A percentile compares a stretch with the other conserved stretches of the same genome.
Conservation (phyloP, 1,140 invertebrate genomes). For the Diabrotica undecimpunctata region DNA sequence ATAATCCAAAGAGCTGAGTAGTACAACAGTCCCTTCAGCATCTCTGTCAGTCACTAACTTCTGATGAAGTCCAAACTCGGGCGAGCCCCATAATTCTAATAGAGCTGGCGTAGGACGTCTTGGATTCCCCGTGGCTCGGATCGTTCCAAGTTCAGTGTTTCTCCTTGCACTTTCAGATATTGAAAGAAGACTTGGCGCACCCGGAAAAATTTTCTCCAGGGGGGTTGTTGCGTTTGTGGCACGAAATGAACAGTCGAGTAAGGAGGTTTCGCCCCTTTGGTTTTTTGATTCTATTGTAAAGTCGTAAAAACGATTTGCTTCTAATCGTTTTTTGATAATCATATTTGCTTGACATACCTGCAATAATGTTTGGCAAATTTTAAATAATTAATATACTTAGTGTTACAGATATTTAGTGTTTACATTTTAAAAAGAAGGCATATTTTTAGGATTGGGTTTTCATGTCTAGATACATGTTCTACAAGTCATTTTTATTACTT, state of each 20-base stretch:
- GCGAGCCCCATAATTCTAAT: slow-evolving; percentile 71
- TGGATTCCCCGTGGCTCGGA: slow-evolving; percentile 74
- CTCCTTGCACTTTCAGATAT: slow-evolving; percentile 74
- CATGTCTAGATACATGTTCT: too few relatives aligned
- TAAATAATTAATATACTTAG: too few relatives aligned
- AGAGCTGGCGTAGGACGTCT: slow-evolving; percentile 70
- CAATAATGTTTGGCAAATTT: not conserved
- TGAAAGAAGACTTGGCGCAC: slow-evolving; percentile 73
- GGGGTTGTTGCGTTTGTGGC: slow-evolving; percentile 78
- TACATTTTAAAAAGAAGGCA: too few relatives aligned
- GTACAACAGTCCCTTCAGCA: slow-evolving; percentile 70
- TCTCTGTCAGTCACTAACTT: slow-evolving; percentile 67
- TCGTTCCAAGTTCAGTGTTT: slow-evolving; percentile 75
- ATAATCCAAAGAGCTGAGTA: slow-evolving; percentile 75
- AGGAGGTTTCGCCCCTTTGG: slow-evolving; percentile 72
- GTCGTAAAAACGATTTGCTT: slow-evolving; percentile 75
- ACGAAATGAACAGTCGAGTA: slow-evolving; percentile 75
- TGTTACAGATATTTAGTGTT: too few relatives aligned
- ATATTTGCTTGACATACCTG: slow-evolving; percentile 78
- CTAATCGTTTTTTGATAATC: slow-evolving; percentile 67
- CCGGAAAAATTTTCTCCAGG: slow-evolving; percentile 76
- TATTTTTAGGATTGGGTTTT: too few relatives aligned
- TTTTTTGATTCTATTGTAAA: slow-evolving; percentile 73
- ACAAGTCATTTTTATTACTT: too few relatives aligned
- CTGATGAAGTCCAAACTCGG: slow-evolving; percentile 72